These are phyloP conservation scores for Semaprochilodus insignis DNA, from an alignment of 2,797 vertebrate genomes.

Conservation along the genomic window DNA sequence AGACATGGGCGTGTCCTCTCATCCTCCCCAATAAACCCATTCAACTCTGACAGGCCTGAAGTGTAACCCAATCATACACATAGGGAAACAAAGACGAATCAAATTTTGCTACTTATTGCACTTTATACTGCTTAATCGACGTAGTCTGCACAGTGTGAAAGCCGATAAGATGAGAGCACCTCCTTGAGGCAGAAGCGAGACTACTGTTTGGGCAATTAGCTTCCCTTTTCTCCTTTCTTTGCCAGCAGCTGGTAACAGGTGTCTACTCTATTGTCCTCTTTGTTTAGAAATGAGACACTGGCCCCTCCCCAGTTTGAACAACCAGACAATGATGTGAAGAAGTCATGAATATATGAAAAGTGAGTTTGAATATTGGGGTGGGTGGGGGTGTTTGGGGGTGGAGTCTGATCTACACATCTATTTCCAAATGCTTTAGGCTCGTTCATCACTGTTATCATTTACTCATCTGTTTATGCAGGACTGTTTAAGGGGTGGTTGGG, in stretches of 20 bases:
- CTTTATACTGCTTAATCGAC: neutral
- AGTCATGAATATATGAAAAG: conserved; percentile 54
- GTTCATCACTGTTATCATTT: conserved; percentile 42
- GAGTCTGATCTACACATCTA: conserved; percentile 28
- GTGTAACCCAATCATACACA: neutral
- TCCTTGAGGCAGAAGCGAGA: neutral
- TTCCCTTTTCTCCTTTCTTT: conserved; percentile 9
- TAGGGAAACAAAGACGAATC: neutral
- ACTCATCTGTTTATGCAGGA: conserved; percentile 41
- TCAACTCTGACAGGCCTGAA: conserved; percentile 10
- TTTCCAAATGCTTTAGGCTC: conserved; percentile 43
- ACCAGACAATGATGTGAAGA: conserved; percentile 40
- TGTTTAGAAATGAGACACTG: conserved; percentile 44
- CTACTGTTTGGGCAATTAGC: neutral
- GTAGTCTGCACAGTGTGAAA: neutral
- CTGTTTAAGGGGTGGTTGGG: neutral
- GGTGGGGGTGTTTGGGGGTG: neutral
- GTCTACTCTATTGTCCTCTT: conserved; percentile 48
- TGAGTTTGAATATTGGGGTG: conserved; percentile 33
- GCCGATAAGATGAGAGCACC: neutral
- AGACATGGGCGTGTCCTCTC: conserved; percentile 33
- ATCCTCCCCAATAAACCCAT: conserved; percentile 36
- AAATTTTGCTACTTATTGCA: neutral
- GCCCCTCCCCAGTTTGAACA: conserved; percentile 28
- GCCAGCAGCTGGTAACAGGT: conserved; percentile 52